Base-by-base conservation (phyloP, 2,113 vertebrate genomes). In the Pleuronectes platessa region DNA sequence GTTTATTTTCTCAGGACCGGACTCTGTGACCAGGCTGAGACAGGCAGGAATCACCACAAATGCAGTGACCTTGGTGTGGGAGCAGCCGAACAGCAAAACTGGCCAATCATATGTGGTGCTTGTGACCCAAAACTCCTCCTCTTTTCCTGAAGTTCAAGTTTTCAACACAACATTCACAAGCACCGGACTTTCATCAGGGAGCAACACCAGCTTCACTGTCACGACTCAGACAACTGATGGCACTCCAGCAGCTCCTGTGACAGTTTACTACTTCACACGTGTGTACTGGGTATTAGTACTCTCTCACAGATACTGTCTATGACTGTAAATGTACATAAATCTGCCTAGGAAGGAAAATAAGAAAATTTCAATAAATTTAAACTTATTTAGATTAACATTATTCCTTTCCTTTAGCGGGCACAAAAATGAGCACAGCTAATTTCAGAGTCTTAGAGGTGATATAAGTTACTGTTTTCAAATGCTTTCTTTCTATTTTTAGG, bases 131-230 rank as follows among this genome's bases (percentile, higher is more conserved):
- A 31, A 31, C 27, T 6, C 5, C 27, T 31, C 6, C 27, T 31
- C 27, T 31, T 31, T 31, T 31, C 27, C 27, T 31, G 27, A 31
- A 31, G 27, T 1, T 31, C 27, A 1, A 31, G 27, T 31, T 31
- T 31, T 7, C 5, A 7, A 31, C 27, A 31, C 27, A 5, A 31
- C 27, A 31, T 31, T 31, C 27, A 31, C 27, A 31, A 31, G 27
- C 27, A 31, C 5, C 27, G 5, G 27, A 31, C 90, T 93, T 35
- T 17, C 15, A 21, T 88, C 93, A 37, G 93, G 92, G 35, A 89
- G 42, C 74, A 89, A 81, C 61, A 92, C 90, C 88, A 90, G 2
- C 74, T 92, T 91, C 76, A 89, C 49, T 12, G 89, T 93, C 63
- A 88, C 53, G 11, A 86, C 90, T 20, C 75, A 56, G 56, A 79